These are phyloP conservation scores for Rhopilema esculentum DNA, from an alignment of 30 jellyfish, hydroid and myxozoan species.

Conservation along the genomic window DNA sequence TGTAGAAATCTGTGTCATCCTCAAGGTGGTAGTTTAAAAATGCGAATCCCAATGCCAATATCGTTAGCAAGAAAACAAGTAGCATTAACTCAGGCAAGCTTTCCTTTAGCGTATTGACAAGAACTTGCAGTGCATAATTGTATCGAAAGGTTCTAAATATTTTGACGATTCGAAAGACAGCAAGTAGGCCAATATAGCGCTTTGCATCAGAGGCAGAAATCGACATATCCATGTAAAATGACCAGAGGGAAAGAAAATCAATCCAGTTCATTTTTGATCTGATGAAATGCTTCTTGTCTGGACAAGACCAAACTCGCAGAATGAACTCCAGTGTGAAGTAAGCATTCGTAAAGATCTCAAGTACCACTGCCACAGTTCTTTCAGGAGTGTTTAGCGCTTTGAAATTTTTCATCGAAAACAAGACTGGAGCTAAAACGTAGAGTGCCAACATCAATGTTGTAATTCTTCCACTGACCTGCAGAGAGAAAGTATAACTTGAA, in stretches of 20 bases:
- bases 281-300: conserved; percentile 69
- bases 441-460: conserved; percentile 63
- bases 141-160: conserved; percentile 90
- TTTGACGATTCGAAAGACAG: conserved; percentile 90
- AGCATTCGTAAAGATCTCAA: conserved; percentile 69
- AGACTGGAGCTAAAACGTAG: conserved; percentile 75
- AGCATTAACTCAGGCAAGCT: conserved; percentile 88
- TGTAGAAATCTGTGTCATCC: conserved; percentile 74
- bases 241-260: conserved; percentile 78
- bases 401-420: conserved; percentile 72
- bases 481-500: not conserved
- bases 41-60: conserved; percentile 88
- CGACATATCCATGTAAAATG: conserved; percentile 64
- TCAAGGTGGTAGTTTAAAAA: conserved; percentile 80
- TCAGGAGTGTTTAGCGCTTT: conserved; percentile 22
- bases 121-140: conserved; percentile 91
- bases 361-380: conserved; percentile 23
- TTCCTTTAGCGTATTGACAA: conserved; percentile 81
- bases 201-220: conserved; percentile 35
- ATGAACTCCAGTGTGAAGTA: conserved; percentile 79
- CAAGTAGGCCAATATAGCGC: conserved; percentile 65
- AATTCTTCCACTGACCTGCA: conserved; percentile 69
- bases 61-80: conserved; percentile 76
- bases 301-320: conserved; percentile 70
- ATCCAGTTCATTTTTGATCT: conserved; percentile 76